A percentile compares a stretch with the other conserved stretches of the same genome.
Conservation (phyloP, 2,888 invertebrate species). For the Neoaliturus tenellus region DNA sequence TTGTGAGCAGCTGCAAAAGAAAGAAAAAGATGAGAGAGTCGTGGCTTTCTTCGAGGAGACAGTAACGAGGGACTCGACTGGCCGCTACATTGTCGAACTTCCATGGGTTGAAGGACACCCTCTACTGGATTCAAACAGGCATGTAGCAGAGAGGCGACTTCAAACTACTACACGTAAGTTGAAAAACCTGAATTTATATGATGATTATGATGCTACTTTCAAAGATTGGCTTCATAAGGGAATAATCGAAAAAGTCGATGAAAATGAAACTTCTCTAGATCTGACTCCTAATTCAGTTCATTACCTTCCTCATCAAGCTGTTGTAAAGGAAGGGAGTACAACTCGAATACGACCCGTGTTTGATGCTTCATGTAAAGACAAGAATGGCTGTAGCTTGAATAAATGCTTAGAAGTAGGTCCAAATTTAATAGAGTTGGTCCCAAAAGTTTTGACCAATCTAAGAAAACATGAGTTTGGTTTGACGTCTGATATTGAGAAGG, state of each 20-base stretch:
- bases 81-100: not conserved
- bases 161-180: not conserved
- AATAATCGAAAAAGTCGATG: not conserved
- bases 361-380: not conserved
- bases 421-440: constrained; percentile 65
- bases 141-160: not conserved
- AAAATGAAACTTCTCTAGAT: not conserved
- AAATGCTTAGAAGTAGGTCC: constrained; percentile 63
- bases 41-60: not conserved
- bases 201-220: not conserved
- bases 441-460: constrained; percentile 62
- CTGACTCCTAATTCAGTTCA: not conserved
- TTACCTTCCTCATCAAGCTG: not conserved
- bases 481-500: constrained; percentile 62
- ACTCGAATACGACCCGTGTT: constrained; percentile 4
- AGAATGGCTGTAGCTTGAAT: constrained; percentile 56
- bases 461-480: constrained; percentile 61
- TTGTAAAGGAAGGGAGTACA: not conserved
- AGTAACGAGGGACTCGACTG: not conserved
- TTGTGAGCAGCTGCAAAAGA: not conserved
- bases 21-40: not conserved
- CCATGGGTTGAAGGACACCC: not conserved
- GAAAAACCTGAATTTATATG: not conserved
- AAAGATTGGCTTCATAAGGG: not conserved
- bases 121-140: not conserved